Conservation (phyloP, 1,140 invertebrate genomes). For the Homarus americanus region DNA sequence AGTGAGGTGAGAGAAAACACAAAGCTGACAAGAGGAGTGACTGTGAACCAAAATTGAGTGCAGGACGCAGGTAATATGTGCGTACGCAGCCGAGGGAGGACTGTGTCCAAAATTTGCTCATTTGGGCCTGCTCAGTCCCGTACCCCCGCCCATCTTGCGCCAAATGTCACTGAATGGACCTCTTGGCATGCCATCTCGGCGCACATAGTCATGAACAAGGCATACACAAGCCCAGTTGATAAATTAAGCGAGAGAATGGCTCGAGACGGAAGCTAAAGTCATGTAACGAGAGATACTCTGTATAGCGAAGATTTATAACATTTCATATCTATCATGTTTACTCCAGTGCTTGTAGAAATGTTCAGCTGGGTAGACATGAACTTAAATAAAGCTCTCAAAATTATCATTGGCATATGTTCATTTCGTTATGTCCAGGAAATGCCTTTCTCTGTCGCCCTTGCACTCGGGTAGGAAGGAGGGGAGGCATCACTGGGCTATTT, state of each 20-base stretch:
- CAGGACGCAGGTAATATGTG: conserved; percentile 69
- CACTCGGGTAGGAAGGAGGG: background rate
- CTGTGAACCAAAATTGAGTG: conserved; percentile 24
- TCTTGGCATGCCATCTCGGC: conserved; percentile 64
- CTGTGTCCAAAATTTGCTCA: conserved; percentile 67
- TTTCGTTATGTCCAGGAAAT: background rate
- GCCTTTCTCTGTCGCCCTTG: background rate
- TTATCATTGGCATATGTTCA: background rate
- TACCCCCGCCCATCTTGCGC: conserved; percentile 68
- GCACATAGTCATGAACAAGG: conserved; percentile 58
- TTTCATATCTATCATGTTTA: too few relatives aligned
- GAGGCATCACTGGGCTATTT: background rate
- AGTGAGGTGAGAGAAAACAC: conserved; percentile 52
- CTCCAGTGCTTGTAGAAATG: background rate
- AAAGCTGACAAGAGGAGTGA: conserved; percentile 2
- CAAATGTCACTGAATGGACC: conserved; percentile 66
- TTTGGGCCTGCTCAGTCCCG: conserved; percentile 73
- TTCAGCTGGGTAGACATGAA: background rate
- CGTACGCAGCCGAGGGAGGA: conserved; percentile 66
- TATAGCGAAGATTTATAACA: background rate
- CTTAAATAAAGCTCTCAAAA: background rate
- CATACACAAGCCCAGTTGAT: conserved; percentile 27
- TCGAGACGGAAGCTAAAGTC: conserved; percentile 3
- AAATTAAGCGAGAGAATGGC: conserved; percentile 28
- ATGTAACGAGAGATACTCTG: background rate